Percentiles rank a stretch among this genome's conserved stretches.
Evolutionary conservation across 2,888 invertebrate species (phyloP).

Genomic region (Patella caerulea): DNA sequence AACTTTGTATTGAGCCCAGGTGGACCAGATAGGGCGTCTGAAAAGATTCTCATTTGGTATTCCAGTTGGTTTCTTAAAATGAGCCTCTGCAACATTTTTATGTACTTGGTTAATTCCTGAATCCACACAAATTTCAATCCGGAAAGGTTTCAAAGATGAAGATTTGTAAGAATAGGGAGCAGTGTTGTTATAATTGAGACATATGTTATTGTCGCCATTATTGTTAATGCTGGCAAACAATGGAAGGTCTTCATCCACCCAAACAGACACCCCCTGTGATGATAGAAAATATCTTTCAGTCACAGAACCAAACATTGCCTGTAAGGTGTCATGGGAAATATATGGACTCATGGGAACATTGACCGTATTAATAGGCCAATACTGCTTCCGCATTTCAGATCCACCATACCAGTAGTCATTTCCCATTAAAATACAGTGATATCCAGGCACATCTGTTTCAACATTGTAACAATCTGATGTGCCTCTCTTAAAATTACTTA

Average conservation of each 20-base stretch:
- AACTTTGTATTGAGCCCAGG: constrained; percentile 84
- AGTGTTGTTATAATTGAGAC: constrained; percentile 42
- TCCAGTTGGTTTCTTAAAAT: constrained; percentile 76
- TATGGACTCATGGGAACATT: constrained; percentile 46
- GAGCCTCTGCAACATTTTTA: constrained; percentile 73
- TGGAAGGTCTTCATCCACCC: constrained; percentile 78
- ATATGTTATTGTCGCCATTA: constrained; percentile 64
- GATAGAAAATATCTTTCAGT: constrained; percentile 76
- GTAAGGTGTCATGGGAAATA: constrained; percentile 49
- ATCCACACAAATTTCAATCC: constrained; percentile 42
- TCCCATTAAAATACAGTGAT: constrained; percentile 43
- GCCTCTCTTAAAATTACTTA: too few species aligned
- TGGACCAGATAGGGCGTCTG: constrained; percentile 87
- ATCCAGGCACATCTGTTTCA: neutral
- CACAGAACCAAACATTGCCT: constrained; percentile 64
- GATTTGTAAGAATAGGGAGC: constrained; percentile 41
- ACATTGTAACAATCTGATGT: neutral
- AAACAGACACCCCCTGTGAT: constrained; percentile 79
- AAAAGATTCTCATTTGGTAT: constrained; percentile 81
- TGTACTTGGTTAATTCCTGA: constrained; percentile 41
- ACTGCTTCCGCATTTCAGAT: constrained; percentile 82
- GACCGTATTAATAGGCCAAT: constrained; percentile 83
- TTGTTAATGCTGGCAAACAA: constrained; percentile 85
- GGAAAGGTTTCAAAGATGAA: constrained; percentile 30
- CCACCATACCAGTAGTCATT: constrained; percentile 83